These are phyloP conservation scores for Venustoraphidia nigricollis DNA, from an alignment of 2,888 invertebrate genomes.

Conservation along the genomic window DNA sequence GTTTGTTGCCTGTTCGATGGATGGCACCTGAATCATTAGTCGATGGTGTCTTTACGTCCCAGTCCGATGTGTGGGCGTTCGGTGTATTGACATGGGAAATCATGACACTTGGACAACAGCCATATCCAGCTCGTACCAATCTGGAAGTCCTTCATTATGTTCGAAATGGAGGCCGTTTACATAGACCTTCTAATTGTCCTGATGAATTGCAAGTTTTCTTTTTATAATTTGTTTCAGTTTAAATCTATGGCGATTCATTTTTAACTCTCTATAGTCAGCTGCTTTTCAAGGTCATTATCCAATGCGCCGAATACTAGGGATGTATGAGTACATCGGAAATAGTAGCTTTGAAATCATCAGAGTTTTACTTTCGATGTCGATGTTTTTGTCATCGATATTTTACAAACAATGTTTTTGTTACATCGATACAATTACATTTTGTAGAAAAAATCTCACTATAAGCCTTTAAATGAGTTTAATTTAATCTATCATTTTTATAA, in stretches of 20 bases:
- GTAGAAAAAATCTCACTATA: too few species aligned
- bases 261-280: too few species aligned
- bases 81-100: slow-evolving; percentile 95
- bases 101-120: slow-evolving; percentile 88
- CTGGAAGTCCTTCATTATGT: slow-evolving; percentile 84
- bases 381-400: too few species aligned
- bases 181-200: slow-evolving; percentile 71
- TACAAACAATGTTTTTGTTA: too few species aligned
- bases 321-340: slow-evolving; percentile 2
- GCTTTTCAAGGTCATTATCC: too few species aligned
- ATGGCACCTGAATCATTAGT: slow-evolving; percentile 96
- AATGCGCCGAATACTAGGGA: too few species aligned
- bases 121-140: slow-evolving; percentile 88
- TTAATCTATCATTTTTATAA: too few species aligned
- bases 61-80: slow-evolving; percentile 95
- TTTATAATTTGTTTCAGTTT: too few species aligned
- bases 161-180: slow-evolving; percentile 71
- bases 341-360: neutral
- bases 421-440: too few species aligned
- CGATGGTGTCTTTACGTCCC: slow-evolving; percentile 91
- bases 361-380: too few species aligned
- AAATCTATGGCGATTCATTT: too few species aligned
- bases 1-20: slow-evolving; percentile 89
- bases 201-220: slow-evolving; percentile 47
- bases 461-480: too few species aligned